These are phyloP conservation scores for Osmerus eperlanus DNA, from an alignment of 2,113 vertebrate species.

Conservation along the genomic window DNA sequence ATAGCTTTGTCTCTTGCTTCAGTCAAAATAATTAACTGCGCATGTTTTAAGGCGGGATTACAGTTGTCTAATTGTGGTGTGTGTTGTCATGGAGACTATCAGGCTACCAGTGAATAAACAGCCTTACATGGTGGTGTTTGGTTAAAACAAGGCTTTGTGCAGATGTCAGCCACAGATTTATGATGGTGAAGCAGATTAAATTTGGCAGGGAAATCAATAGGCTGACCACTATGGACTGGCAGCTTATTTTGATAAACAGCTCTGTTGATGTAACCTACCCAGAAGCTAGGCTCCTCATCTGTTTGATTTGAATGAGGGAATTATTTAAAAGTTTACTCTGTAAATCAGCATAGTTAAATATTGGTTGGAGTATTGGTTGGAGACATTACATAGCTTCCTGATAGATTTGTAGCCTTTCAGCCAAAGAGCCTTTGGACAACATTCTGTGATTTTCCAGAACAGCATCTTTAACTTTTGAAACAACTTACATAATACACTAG, in stretches of 20 bases:
- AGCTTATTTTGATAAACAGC: constrained; percentile 85
- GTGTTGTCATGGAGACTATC: constrained; percentile 95
- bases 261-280: constrained; percentile 78
- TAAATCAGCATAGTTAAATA: constrained; percentile 45
- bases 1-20: constrained; percentile 76
- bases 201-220: constrained; percentile 89
- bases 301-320: constrained; percentile 73
- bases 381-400: constrained; percentile 55
- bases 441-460: too few relatives aligned
- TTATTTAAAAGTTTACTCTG: constrained; percentile 75
- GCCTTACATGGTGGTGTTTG: constrained; percentile 87
- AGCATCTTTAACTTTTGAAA: too few relatives aligned
- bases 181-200: constrained; percentile 86
- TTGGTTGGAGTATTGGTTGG: too few relatives aligned
- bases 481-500: too few relatives aligned
- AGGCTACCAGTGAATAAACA: constrained; percentile 86
- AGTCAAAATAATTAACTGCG: constrained; percentile 88
- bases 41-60: constrained; percentile 89
- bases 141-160: constrained; percentile 85
- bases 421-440: too few relatives aligned
- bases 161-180: constrained; percentile 93
- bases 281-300: constrained; percentile 69
- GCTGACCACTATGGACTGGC: constrained; percentile 78
- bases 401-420: constrained; percentile 49
- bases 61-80: constrained; percentile 93